Base-by-base conservation (phyloP, 2,113 vertebrate genomes). In the Entomyzon cyanotis region DNA sequence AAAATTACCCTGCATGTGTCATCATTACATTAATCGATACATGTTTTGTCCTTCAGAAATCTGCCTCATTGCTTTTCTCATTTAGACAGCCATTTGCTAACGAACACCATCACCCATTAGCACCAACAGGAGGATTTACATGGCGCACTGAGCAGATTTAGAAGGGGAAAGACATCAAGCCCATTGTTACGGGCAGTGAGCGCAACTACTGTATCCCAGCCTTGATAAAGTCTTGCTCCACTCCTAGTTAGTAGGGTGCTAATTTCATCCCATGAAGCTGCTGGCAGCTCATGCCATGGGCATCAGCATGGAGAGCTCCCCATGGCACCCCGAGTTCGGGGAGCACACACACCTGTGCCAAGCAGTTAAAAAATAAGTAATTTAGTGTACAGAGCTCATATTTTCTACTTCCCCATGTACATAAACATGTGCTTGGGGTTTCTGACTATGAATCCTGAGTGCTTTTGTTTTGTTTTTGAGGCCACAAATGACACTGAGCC, bases 21-120 rank as follows among this genome's bases (percentile, higher is more conserved):
- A 89, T 95, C 92, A 84, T 94, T 84, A 78, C 33, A 87, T 88
- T 97, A 96, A 96, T 98, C 95, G 44, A 97, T 96, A 94, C 75
- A 73, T 25, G 60, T 89, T 97, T 97, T 97, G 97, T 97, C 95
- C 97, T 93, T 88, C 94, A 92, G 87, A 87, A 94, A 93, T 95
- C 56, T 47, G 84, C 82, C 84, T 98, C 96, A 98, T 97, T 97
- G 89, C 96, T 93, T 73, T 93, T 95, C 96, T 97, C 96, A 83
- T 96, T 97, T 93, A 96, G 95, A 81, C 94, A 96, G 93, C 85
- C 79, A 80, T 96, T 96, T 87, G 91, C 97, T 97, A 95, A 97
- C 31, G 77, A 97, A 90, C 94, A 85, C 65, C 25, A 3, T 90
- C 65, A 62, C 10, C 47, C 70, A 56, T 93, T 94, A 94, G 92